Base-by-base conservation (phyloP, 2,888 invertebrate genomes). In the Xylocampa areola region DNA sequence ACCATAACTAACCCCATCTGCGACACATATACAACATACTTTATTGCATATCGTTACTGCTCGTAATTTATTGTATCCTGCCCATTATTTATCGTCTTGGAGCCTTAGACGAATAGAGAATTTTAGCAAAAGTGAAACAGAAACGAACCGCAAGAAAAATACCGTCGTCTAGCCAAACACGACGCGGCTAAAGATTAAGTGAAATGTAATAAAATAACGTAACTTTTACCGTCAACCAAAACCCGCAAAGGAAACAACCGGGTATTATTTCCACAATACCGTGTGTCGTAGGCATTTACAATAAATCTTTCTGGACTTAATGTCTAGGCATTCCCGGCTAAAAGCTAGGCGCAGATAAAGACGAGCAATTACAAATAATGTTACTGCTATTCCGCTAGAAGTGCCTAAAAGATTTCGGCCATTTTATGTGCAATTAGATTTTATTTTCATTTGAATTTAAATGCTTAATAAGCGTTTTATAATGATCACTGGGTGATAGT, bases 331-430 rank as follows among this genome's bases (percentile, higher is more conserved):
- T 58, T 44, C 23, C 29, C 1, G 17, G 29, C 39, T 60, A 48
- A 57, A 61, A 49, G 13, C 61, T 39, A 47, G 29, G 39, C 33
- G 21, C 16, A 50, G 29, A 67, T 53, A 68, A 51, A 68, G 39
- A 48, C 36, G 1, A 23, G 33, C 65, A 60, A 68, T 65, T 57
- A 69, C 27, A 40, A 44, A 41, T 53, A 69, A 69, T 53, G 55
- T 57, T 13, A 51, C 36, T 29, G 21, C 23, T 16, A 39, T 51
- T 41, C 11, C 32, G 13, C 36, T 59, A 37, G 64, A 64, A 39
- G 36, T 35, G 30, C 36, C 27, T 43, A 37, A 45, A 49, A 48
- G 13, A 11, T 51, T 59, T 51, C 33, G 36, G 40, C 17, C 43
- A 35, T 27, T 54, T 54, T 39, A 13, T 21, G 27, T 8, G 14